Evolutionary conservation across 2,113 vertebrate genomes (phyloP).

Genomic region (Fregata magnificens): DNA sequence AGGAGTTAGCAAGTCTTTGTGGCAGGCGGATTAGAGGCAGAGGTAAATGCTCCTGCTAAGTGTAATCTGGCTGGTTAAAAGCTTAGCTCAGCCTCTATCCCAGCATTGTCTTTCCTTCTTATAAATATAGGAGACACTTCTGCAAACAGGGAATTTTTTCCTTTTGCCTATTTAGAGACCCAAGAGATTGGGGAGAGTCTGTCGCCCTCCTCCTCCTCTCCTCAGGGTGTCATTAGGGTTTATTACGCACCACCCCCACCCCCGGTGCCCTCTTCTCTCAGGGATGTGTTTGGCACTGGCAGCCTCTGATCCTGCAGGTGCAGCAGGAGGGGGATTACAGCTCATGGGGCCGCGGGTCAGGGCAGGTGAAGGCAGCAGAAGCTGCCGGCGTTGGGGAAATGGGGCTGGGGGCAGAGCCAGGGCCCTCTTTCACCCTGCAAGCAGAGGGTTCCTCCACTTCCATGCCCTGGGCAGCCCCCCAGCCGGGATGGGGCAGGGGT

Average conservation of each 20-base stretch:
- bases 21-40: constrained; percentile 51
- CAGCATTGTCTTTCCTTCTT: constrained; percentile 49
- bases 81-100: constrained; percentile 49
- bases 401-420: not conserved
- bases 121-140: not conserved
- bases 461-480: not conserved
- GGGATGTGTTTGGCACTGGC: not conserved
- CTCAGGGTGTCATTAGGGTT: not conserved
- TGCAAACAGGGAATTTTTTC: not conserved
- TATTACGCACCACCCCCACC: not conserved
- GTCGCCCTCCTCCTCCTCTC: not conserved
- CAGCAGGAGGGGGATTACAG: constrained; percentile 49
- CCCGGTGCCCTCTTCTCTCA: not conserved
- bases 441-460: not conserved
- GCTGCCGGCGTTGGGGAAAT: not conserved
- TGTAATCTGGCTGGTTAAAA: constrained; percentile 59
- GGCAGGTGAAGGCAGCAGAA: constrained; percentile 19
- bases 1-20: constrained; percentile 60
- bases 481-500: not conserved
- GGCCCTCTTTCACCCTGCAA: not conserved
- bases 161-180: not conserved
- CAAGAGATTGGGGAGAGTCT: not conserved
- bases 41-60: constrained; percentile 54
- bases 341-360: not conserved
- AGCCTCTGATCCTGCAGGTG: constrained; percentile 10